Conservation (phyloP, 1,140 invertebrate species). For the Anastrepha obliqua region DNA sequence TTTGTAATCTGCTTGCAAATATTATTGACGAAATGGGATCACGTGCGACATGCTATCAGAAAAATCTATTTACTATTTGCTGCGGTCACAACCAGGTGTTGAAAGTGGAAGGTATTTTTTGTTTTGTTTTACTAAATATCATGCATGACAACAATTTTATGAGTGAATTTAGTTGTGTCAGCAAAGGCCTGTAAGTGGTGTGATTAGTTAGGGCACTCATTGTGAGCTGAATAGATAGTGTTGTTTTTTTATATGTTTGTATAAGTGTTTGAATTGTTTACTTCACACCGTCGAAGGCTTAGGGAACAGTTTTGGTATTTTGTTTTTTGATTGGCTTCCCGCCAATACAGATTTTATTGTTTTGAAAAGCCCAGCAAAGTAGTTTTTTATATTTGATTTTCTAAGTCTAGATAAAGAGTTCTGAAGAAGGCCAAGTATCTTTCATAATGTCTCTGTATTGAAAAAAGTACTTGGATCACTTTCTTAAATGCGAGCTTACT, state of each 20-base stretch:
- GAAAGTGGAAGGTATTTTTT: neutral
- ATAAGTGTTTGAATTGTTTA: neutral
- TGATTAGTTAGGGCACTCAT: neutral
- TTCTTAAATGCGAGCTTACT: too few relatives aligned
- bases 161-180: neutral
- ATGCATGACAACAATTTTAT: constrained; percentile 3
- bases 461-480: too few relatives aligned
- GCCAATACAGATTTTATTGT: neutral
- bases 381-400: too few relatives aligned
- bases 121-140: neutral
- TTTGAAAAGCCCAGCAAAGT: neutral
- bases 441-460: too few relatives aligned
- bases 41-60: neutral
- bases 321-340: neutral
- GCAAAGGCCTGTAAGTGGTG: neutral
- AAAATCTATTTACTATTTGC: neutral
- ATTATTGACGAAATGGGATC: neutral
- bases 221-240: too few relatives aligned
- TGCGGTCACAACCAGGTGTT: neutral
- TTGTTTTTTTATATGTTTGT: too few relatives aligned
- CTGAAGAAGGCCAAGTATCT: too few relatives aligned
- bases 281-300: neutral
- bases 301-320: neutral
- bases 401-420: too few relatives aligned
- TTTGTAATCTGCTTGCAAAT: neutral